A percentile compares a stretch with the other conserved stretches of the same genome.
Evolutionary conservation across 2,888 invertebrate species (phyloP).

Genomic region (Allacma fusca): DNA sequence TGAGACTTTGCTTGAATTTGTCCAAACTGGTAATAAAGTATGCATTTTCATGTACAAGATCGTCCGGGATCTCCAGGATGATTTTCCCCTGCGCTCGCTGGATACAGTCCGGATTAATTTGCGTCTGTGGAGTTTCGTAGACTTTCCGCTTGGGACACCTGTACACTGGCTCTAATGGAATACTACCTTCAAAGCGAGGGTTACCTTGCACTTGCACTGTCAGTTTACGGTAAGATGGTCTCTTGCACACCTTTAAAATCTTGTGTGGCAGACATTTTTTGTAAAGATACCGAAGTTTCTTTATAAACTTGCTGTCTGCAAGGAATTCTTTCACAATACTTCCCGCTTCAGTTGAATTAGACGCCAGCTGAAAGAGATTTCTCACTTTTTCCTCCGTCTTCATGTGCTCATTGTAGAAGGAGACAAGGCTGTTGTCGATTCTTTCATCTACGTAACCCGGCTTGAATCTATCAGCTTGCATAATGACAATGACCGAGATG

Average conservation of each 20-base stretch:
- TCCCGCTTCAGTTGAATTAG: not conserved
- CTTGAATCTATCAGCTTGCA: slow-evolving; percentile 16
- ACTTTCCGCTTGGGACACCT: not conserved
- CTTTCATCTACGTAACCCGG: slow-evolving; percentile 1
- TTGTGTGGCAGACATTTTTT: not conserved
- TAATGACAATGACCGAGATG: not conserved
- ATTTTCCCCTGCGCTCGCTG: not conserved
- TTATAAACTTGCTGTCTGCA: not conserved
- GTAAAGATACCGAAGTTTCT: not conserved
- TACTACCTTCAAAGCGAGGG: not conserved
- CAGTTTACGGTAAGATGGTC: not conserved
- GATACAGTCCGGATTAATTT: not conserved
- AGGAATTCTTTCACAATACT: not conserved
- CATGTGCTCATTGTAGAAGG: not conserved
- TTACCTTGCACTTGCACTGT: slow-evolving; percentile 14
- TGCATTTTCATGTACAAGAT: slow-evolving; percentile 13
- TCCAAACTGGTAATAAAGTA: slow-evolving; percentile 16
- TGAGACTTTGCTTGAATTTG: not conserved
- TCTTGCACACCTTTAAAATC: not conserved
- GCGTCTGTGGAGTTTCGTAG: not conserved
- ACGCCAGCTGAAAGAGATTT: not conserved
- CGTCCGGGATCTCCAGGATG: not conserved
- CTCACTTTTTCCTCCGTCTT: not conserved
- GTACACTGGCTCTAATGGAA: not conserved
- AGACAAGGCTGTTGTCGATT: not conserved